Evolutionary conservation across 1,140 invertebrate genomes (phyloP).

Genomic region (Tribolium madens): DNA sequence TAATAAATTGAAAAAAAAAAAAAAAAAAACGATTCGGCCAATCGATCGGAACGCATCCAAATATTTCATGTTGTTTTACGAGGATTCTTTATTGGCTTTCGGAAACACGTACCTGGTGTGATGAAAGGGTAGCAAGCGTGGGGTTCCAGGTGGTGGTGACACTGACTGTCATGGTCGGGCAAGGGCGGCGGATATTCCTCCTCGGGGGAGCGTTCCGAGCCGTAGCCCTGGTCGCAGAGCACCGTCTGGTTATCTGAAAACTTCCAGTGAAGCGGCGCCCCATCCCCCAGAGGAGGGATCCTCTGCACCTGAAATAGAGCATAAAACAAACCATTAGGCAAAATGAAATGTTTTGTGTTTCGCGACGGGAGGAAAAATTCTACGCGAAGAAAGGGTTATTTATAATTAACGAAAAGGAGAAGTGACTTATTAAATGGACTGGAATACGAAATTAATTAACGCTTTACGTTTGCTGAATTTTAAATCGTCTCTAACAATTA

Average conservation of each 20-base stretch:
- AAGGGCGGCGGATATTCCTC: conserved; percentile 78
- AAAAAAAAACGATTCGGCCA: too few species aligned
- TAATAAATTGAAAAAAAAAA: not conserved
- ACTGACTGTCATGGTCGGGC: conserved; percentile 67
- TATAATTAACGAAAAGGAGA: not conserved
- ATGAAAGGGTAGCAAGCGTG: conserved; percentile 74
- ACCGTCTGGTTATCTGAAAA: conserved; percentile 65
- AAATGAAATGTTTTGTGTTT: conserved; percentile 21
- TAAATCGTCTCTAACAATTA: not conserved
- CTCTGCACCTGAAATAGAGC: conserved; percentile 55
- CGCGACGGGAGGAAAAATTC: not conserved
- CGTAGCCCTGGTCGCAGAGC: conserved; percentile 81
- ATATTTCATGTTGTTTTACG: conserved; percentile 25
- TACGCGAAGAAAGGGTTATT: not conserved
- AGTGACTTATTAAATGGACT: not conserved
- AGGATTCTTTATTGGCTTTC: conserved; percentile 13
- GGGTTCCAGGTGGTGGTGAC: conserved; percentile 69
- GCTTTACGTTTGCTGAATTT: not conserved
- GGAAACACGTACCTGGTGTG: conserved; percentile 70
- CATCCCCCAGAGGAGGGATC: conserved; percentile 63
- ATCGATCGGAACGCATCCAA: not conserved
- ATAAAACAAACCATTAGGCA: conserved; percentile 37
- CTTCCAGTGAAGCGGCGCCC: conserved; percentile 68
- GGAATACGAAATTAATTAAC: conserved; percentile 10
- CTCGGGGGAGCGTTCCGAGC: conserved; percentile 81